Base-by-base conservation (phyloP, 1,140 invertebrate genomes). In the Aphelinus atriplicis region DNA sequence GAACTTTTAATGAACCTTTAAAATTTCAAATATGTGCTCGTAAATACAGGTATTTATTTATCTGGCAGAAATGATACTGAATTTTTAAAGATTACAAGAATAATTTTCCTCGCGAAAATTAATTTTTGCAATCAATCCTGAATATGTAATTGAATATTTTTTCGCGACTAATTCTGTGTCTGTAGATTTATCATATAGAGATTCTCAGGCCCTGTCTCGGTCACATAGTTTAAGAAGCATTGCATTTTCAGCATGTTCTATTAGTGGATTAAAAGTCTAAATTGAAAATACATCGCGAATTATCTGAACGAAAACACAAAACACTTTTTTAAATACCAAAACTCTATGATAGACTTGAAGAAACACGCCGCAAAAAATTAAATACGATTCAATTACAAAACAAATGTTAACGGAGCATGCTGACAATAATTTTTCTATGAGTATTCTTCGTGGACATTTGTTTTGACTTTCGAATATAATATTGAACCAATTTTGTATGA, bases 171-270 rank as follows among this genome's bases (percentile, higher is more conserved):
- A 66, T 75, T 75, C 64, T 58, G 66, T 75, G 61, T 75, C 67
- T 70, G 61, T 75, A 75, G 73, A 70, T 58, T 47, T 67, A 70
- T 70, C 60, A 56, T 7, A 68, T 62, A 53, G 10, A 74, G 66
- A 42, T 26, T 26, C 47, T 63, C 50, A 64, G 51, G 61, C 71
- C 57, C 62, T 53, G 46, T 66, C 74, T 62, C 51, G 61, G 26
- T 62, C 64, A 50, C 26, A 53, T 75, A 75, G 73, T 53, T 46
- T 43, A 56, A 68, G 57, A 55, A 63, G 65, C 50, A 63, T 74
- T 74, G 51, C 46, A 63, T 68, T 73, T 45, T 56, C 9, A 69
- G 73, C 73, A 75, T 75, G 65, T 43, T 69, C 26, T 26, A 26
- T 26, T 26, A 26, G 26, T 26, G 26, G 26, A 51, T 75, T 3